phyloP scores from a whole-genome alignment of 2,113 vertebrate species.

The Mellivora capensis region DNA sequence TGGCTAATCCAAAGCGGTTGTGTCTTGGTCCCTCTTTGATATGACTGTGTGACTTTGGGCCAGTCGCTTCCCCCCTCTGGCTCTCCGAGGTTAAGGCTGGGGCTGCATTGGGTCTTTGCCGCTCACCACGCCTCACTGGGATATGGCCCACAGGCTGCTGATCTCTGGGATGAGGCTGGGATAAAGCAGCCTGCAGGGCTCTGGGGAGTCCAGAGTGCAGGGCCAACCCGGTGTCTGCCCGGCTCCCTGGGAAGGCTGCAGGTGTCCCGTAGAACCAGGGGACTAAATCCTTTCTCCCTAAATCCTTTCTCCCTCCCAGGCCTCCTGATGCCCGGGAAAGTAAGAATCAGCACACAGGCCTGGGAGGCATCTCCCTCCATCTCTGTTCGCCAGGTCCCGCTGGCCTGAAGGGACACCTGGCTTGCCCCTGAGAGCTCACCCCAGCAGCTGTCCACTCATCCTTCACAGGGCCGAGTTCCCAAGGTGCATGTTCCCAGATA shows the following conservation, averaged over 20 bases:
- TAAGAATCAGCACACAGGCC: neutral
- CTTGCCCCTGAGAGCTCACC: neutral
- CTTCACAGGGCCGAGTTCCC: neutral
- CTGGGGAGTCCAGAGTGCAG: neutral
- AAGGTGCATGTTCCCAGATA: neutral
- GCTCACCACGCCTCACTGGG: neutral
- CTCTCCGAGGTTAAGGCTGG: neutral
- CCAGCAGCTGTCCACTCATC: neutral
- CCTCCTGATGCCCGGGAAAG: neutral
- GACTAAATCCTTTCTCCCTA: too few relatives aligned
- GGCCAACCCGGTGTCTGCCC: accelerated
- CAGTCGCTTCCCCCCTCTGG: neutral
- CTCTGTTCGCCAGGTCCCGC: neutral
- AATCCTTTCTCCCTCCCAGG: neutral
- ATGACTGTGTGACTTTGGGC: neutral
- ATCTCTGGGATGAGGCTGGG: neutral
- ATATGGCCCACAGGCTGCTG: neutral
- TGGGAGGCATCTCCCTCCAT: too few relatives aligned
- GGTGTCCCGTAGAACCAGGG: neutral
- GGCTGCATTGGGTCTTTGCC: neutral
- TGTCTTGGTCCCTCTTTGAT: neutral
- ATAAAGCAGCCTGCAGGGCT: neutral
- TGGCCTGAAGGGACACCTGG: neutral
- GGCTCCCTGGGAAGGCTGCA: neutral
- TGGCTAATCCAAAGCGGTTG: accelerated